A percentile compares a stretch with the other conserved stretches of the same genome.
Conservation (phyloP, 2,797 vertebrate species). For the Lophotriccus pileatus region DNA sequence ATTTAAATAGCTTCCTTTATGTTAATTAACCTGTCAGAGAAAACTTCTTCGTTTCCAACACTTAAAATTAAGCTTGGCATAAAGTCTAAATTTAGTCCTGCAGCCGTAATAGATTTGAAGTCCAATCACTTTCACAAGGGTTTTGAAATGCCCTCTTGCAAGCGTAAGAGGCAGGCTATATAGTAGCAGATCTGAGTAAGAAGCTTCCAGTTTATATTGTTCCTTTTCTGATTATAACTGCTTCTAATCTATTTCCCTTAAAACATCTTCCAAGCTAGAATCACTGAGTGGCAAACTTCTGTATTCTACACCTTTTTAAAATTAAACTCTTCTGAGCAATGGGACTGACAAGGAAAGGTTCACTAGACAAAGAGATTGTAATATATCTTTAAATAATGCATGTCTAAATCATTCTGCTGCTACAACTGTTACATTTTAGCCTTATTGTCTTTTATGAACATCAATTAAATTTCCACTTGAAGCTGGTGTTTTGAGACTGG, state of each 20-base stretch:
- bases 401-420: not conserved
- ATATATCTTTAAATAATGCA: not conserved
- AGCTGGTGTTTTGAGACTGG: not conserved
- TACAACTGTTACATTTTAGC: not conserved
- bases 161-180: not conserved
- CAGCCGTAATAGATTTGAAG: not conserved
- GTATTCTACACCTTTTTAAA: slow-evolving; percentile 7
- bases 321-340: slow-evolving; percentile 2
- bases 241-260: not conserved
- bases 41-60: slow-evolving; percentile 24
- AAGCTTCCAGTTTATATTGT: not conserved
- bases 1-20: slow-evolving; percentile 43
- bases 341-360: not conserved
- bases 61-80: slow-evolving; percentile 45
- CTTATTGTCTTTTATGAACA: slow-evolving; percentile 2
- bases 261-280: not conserved
- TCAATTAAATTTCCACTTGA: not conserved
- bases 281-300: not conserved
- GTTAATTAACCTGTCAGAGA: slow-evolving; percentile 52
- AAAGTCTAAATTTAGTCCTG: slow-evolving; percentile 20
- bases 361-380: not conserved
- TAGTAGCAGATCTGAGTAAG: not conserved
- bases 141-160: slow-evolving; percentile 13
- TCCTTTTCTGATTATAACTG: not conserved
- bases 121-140: not conserved